Percentiles rank a stretch among this genome's conserved stretches.
phyloP scores from a whole-genome alignment of 2,888 invertebrate species.

The Limnephilus marmoratus region DNA sequence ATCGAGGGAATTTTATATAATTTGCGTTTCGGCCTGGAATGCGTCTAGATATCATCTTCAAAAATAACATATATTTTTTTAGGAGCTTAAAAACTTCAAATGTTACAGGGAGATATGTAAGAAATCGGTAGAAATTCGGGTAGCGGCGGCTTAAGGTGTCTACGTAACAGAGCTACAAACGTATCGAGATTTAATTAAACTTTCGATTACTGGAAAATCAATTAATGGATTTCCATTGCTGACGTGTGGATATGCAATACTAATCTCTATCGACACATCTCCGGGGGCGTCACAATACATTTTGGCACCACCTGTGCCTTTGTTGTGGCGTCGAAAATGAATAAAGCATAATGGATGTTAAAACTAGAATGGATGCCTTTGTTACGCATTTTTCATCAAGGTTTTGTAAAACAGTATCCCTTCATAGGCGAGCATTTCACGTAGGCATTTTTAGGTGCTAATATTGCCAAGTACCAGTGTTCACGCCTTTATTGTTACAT shows the following conservation, averaged over 20 bases:
- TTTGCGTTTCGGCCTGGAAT: too few species aligned
- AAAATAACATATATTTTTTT: too few species aligned
- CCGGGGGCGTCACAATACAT: conserved; percentile 16
- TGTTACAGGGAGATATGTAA: too few species aligned
- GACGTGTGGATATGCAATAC: conserved; percentile 43
- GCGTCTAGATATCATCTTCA: too few species aligned
- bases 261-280: conserved; percentile 34
- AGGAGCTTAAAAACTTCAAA: too few species aligned
- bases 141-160: too few species aligned
- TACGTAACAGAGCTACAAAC: neutral
- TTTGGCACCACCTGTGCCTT: conserved; percentile 49
- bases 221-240: neutral
- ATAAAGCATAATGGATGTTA: conserved; percentile 19
- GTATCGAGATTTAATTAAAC: conserved; percentile 28
- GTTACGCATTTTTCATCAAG: neutral
- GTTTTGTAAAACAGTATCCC: neutral
- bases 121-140: too few species aligned
- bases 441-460: too few species aligned
- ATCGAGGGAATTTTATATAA: too few species aligned
- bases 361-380: neutral
- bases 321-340: conserved; percentile 36
- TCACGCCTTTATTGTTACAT: too few species aligned
- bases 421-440: too few species aligned
- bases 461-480: too few species aligned
- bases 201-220: conserved; percentile 8